Percentiles rank a stretch among this genome's conserved stretches.
Conservation (phyloP, 2,888 invertebrate genomes). For the Athalia rosae region DNA sequence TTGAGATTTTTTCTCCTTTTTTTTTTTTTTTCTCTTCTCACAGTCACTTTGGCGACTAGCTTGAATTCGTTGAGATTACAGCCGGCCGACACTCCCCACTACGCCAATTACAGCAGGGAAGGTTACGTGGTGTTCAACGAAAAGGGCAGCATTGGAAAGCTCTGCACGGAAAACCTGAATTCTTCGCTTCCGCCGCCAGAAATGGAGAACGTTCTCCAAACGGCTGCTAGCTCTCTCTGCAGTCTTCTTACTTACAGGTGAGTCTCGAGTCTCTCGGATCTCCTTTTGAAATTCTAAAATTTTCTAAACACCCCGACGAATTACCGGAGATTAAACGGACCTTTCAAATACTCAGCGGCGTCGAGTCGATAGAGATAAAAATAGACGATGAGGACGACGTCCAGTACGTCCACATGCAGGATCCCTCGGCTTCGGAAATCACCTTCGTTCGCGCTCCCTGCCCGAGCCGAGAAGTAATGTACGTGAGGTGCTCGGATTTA, state of each 20-base stretch:
- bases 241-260: conserved; percentile 86
- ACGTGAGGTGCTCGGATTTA: conserved; percentile 85
- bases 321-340: too few species aligned
- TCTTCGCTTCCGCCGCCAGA: conserved; percentile 75
- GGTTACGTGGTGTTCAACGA: conserved; percentile 93
- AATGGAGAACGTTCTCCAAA: conserved; percentile 78
- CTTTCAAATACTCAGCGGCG: conserved; percentile 75
- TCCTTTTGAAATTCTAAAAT: background rate
- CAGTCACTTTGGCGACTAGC: conserved; percentile 86
- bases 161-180: conserved; percentile 88
- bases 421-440: conserved; percentile 87
- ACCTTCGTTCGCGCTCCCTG: conserved; percentile 87
- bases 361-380: conserved; percentile 81
- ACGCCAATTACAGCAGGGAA: conserved; percentile 81
- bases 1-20: conserved; percentile 47
- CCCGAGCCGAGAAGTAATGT: conserved; percentile 84
- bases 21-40: conserved; percentile 40
- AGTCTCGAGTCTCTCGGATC: conserved; percentile 61
- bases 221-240: conserved; percentile 87
- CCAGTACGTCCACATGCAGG: conserved; percentile 88
- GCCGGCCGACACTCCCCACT: conserved; percentile 81
- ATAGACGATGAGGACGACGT: conserved; percentile 77
- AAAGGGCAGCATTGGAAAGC: conserved; percentile 86
- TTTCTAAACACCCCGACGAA: background rate
- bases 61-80: conserved; percentile 80